Base-by-base conservation (phyloP, 2,113 vertebrate genomes). In the Scomber japonicus region DNA sequence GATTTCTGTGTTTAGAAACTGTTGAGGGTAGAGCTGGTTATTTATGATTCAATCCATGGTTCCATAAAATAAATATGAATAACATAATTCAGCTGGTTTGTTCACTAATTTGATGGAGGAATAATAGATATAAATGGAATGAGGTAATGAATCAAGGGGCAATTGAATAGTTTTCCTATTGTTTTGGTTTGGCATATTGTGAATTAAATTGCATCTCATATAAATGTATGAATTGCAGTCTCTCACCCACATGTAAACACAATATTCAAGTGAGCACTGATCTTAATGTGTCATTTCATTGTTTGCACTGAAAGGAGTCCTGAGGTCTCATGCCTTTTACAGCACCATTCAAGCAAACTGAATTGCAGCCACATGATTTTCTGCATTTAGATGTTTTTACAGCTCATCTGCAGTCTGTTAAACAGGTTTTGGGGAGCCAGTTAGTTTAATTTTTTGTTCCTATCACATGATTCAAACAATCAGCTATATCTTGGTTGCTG, bases 281-380 rank as follows among this genome's bases (percentile, higher is more conserved):
- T 16, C 57, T 40, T 40, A 40, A 60, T 40, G 46, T 80, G 24
- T n/a, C 3, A 6, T 67, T 21, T 46, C 31, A 63, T 76, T 53
- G 17, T 73, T 50, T 67, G n/a, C 17, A 2, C 19, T 74, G 21
- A 50, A 60, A 46, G 35, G 59, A 45, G 44, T 77, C 24, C 24
- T 27, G 24, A 27, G 24, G 24, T 27, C 9, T 53, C 2, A 0
- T 55, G 40, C 35, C 21, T 63, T 44, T 61, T 21, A 57, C 35
- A 12, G 19, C 40, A 27, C 1, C 11, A 10, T 45, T 68, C n/a
- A 61, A 12, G 30, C 63, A 40, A n/a, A 11, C n/a, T 75, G 17
- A 54, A 49, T 21, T 46, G 11, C 1, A 55, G 11, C 6, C 8
- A 11, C 6, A 55, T 9, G 24, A 2, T 14, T 46, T 16, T 55